These are phyloP conservation scores for Zapus hudsonius DNA, from an alignment of 2,113 vertebrate species.

Conservation along the genomic window DNA sequence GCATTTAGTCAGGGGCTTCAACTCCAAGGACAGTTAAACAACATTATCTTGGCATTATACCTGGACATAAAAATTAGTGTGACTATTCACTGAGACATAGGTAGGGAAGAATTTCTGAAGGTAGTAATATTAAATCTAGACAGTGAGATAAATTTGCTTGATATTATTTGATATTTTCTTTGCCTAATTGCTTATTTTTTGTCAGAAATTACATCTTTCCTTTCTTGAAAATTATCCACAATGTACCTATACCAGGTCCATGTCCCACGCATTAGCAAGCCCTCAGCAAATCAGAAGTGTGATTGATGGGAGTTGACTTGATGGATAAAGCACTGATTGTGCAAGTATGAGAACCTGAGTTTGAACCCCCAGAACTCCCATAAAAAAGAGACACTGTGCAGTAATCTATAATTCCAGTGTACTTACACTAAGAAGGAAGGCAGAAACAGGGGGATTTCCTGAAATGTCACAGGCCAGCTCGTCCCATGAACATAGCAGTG, in stretches of 20 bases:
- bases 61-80: neutral
- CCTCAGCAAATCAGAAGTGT: constrained; percentile 4
- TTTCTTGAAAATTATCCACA: constrained; percentile 33
- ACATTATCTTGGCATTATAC: neutral
- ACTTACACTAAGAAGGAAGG: too few relatives aligned
- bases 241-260: neutral
- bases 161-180: too few relatives aligned
- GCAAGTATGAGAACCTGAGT: too few relatives aligned
- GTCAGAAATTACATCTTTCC: constrained; percentile 27
- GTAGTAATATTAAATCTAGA: neutral
- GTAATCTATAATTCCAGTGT: too few relatives aligned
- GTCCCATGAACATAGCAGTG: too few relatives aligned
- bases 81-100: neutral
- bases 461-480: too few relatives aligned
- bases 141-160: neutral
- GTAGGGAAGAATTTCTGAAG: neutral
- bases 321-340: too few relatives aligned
- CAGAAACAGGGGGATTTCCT: too few relatives aligned
- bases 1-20: neutral
- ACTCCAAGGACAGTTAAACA: neutral
- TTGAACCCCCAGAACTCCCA: too few relatives aligned
- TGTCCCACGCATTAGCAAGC: constrained; percentile 6
- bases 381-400: too few relatives aligned
- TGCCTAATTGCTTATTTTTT: neutral
- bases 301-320: neutral